These are phyloP conservation scores for Thermophis baileyi DNA, from an alignment of 2,113 vertebrate species.

Conservation along the genomic window DNA sequence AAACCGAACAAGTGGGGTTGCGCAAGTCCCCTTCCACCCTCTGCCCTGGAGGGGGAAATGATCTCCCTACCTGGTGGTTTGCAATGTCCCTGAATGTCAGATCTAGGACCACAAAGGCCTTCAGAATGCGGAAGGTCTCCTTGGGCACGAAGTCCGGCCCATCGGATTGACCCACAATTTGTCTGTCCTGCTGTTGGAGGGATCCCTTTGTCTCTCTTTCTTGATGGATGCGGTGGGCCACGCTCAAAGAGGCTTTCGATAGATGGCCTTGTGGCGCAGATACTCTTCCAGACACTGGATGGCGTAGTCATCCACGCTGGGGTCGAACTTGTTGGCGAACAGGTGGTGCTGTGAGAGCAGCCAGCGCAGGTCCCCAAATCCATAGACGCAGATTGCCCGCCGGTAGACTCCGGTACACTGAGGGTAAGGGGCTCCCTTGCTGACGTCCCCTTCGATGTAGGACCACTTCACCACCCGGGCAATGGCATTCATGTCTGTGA, in stretches of 20 bases:
- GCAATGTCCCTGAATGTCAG: neutral
- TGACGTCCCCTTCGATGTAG: constrained; percentile 71
- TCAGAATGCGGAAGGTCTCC: neutral
- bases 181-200: neutral
- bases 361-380: constrained; percentile 82
- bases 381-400: constrained; percentile 80
- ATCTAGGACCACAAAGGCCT: neutral
- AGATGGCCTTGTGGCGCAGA: constrained; percentile 73
- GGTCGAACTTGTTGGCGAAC: constrained; percentile 93
- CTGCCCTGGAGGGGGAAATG: neutral
- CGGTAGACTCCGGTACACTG: constrained; percentile 77
- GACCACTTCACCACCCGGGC: constrained; percentile 85
- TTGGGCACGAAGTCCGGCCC: neutral
- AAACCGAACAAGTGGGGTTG: neutral
- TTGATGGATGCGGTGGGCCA: fast-evolving
- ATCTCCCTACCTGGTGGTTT: neutral
- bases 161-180: neutral
- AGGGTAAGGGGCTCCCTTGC: constrained; percentile 76
- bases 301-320: constrained; percentile 73
- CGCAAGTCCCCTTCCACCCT: neutral
- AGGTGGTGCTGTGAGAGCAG: constrained; percentile 81
- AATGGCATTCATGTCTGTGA: constrained; percentile 81
- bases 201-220: neutral
- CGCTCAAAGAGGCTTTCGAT: constrained; percentile 52
- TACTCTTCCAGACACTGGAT: constrained; percentile 84